These are phyloP conservation scores for Epsilonema sp. DNA, from an alignment of 2,888 invertebrate species.

Conservation along the genomic window DNA sequence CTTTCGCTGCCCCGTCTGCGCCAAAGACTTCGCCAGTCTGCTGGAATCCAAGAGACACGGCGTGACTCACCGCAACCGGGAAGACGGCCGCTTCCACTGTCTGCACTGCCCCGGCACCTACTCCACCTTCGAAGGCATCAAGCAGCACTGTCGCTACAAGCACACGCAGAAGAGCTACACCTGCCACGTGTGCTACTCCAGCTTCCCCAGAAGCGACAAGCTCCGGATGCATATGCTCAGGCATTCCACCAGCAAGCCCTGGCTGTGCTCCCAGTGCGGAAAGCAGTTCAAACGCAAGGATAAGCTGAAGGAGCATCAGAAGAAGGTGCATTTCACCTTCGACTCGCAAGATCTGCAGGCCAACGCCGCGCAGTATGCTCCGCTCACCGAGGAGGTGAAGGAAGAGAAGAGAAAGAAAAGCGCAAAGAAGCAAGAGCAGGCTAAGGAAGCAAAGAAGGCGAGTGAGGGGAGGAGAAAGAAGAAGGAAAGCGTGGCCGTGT, in stretches of 20 bases:
- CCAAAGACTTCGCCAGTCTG: neutral
- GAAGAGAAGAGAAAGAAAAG: no score
- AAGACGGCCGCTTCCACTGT: neutral
- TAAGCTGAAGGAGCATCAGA: conserved; percentile 46
- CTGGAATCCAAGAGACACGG: neutral
- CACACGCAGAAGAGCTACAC: conserved; percentile 48
- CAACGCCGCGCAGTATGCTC: no score
- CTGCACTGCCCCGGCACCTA: neutral
- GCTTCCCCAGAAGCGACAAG: conserved; percentile 50
- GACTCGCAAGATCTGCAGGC: no score
- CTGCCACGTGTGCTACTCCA: conserved; percentile 48
- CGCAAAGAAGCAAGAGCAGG: no score
- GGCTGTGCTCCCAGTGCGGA: conserved; percentile 53
- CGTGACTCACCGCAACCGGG: neutral
- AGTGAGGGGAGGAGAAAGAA: no score
- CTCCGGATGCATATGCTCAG: conserved; percentile 49
- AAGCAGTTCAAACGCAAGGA: conserved; percentile 56
- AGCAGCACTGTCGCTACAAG: neutral
- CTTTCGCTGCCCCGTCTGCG: neutral
- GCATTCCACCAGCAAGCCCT: conserved; percentile 46
- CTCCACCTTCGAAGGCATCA: neutral
- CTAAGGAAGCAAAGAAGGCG: no score
- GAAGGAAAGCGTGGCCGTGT: no score
- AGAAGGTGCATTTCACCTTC: no score
- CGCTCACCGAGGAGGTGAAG: no score